phyloP scores from a whole-genome alignment of 2,888 invertebrate genomes.

The Standfussiana lucernea region DNA sequence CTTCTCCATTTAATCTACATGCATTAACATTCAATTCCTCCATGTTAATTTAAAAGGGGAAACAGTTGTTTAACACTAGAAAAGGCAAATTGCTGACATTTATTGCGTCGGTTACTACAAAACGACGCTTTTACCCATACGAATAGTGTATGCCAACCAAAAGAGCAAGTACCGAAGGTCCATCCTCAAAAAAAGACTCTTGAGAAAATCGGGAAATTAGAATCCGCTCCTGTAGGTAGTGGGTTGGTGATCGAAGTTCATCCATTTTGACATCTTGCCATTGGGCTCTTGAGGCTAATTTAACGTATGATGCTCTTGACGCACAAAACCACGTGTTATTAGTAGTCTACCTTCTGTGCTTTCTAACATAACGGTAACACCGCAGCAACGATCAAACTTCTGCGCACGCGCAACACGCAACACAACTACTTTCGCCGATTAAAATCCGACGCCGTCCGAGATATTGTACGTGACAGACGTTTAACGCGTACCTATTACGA shows the following conservation, averaged over 20 bases:
- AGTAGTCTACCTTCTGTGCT: conserved; percentile 35
- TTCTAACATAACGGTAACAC: not conserved
- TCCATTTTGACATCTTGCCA: not conserved
- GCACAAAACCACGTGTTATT: not conserved
- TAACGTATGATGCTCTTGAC: not conserved
- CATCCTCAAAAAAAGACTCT: not conserved
- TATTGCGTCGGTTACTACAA: conserved; percentile 71
- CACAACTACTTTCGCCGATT: conserved; percentile 89
- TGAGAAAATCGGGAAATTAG: not conserved
- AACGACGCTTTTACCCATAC: conserved; percentile 68
- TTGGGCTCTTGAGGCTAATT: not conserved
- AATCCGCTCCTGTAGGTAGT: not conserved
- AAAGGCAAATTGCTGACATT: conserved; percentile 71
- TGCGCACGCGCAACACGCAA: conserved; percentile 84
- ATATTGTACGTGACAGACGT: conserved; percentile 81
- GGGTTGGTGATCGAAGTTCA: not conserved
- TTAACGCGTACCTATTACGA: conserved; percentile 76
- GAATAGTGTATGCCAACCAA: conserved; percentile 61
- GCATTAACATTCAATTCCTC: conserved; percentile 56
- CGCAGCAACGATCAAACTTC: conserved; percentile 75
- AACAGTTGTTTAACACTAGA: conserved; percentile 68
- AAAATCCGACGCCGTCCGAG: conserved; percentile 79
- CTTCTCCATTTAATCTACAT: conserved; percentile 23
- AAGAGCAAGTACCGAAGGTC: conserved; percentile 16
- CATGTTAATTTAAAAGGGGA: conserved; percentile 61